phyloP scores from a whole-genome alignment of 2,113 vertebrate species.

The Cacatua alba region DNA sequence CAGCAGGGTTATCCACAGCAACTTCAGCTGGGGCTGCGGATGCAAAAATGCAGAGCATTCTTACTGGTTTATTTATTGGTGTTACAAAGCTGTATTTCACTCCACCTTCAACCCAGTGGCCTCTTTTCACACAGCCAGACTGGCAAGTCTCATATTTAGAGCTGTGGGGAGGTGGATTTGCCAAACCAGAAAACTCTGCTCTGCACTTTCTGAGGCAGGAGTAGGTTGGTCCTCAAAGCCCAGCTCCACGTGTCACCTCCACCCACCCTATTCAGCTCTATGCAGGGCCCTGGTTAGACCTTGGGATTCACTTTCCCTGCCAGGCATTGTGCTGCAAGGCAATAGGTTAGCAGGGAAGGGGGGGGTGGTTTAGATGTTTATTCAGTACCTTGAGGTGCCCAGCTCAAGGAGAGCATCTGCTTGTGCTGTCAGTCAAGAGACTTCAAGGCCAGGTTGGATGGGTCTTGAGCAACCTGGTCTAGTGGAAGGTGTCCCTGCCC shows the following conservation, averaged over 20 bases:
- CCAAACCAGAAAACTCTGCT: neutral
- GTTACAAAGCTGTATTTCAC: neutral
- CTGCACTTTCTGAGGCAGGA: fast-evolving
- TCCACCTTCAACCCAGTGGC: neutral
- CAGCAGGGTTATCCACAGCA: neutral
- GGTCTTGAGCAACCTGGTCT: neutral
- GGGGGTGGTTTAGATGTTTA: fast-evolving
- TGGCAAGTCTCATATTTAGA: neutral
- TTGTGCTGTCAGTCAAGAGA: neutral
- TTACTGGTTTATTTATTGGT: neutral
- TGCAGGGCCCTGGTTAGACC: neutral
- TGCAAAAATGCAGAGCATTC: neutral
- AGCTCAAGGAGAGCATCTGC: neutral
- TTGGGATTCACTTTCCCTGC: neutral
- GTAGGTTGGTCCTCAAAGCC: neutral
- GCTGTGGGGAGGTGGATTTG: neutral
- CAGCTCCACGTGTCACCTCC: neutral
- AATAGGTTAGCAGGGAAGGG: neutral
- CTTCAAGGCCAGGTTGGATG: neutral
- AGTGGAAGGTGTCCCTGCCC: neutral
- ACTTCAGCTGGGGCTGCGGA: neutral
- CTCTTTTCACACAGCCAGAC: neutral
- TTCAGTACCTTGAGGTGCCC: fast-evolving
- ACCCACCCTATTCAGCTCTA: neutral
- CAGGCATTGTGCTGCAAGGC: neutral